Base-by-base conservation (phyloP, 2,888 invertebrate genomes). In the Cephus pulcher region DNA sequence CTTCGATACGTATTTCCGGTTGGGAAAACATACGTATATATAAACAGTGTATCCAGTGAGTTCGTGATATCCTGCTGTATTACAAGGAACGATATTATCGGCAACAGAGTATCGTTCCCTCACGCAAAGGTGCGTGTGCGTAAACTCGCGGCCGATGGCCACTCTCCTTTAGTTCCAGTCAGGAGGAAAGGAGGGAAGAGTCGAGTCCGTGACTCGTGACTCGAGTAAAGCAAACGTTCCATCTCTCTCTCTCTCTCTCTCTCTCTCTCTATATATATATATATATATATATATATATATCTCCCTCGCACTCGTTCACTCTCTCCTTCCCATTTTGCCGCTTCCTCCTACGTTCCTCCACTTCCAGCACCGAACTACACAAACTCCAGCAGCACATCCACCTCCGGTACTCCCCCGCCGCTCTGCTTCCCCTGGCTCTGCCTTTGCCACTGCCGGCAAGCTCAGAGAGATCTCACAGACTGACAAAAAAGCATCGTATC, bases 391-490 rank as follows among this genome's bases (percentile, higher is more conserved):
- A 15, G 40, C 40, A 40, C 40, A 40, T 40, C 40, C 40, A 40
- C 40, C 40, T 40, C 40, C 40, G 40, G 6, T 40, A 40, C 40
- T 40, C 40, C 6, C 37, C 37, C 37, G 12, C 4, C 12, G 1
- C 37, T 15, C 15, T 40, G 15, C 40, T 15, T 15, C 15, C 40
- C 15, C 40, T 1, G n/a, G 0, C 30, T 6, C 1, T 0, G 40
- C 6, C 40, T 40, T 40, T 6, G 40, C 40, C 40, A 40, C 40
- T 40, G 40, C 32, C 78, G 75, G 78, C 78, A 33, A 88, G 85
- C 88, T 85, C 89, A 90, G 87, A 89, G 88, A 89, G 88, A 90
- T 88, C 88, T 86, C 83, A 83, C 87, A 89, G 89, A 89, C 89
- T 87, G 88, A 87, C 88, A 90, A 90, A 90, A 90, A 90, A 89